Evolutionary conservation across 2,113 vertebrate species (phyloP), one percentile per base, ranked within the genome.

Genomic region (Hippocampus barbouri): DNA sequence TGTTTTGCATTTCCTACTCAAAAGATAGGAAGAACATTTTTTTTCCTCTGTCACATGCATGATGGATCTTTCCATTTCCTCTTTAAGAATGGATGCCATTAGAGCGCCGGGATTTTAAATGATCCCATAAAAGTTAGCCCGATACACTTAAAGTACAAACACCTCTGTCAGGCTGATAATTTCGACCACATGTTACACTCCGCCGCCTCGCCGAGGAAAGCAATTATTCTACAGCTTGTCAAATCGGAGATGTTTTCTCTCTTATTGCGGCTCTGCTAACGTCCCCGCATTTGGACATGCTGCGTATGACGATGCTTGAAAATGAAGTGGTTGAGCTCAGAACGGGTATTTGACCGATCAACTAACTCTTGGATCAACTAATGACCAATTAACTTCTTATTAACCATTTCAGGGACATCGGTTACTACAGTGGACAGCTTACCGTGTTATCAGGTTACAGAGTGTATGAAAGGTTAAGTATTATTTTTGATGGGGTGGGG

Each of bases 151-250:
- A 83, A 88, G 87, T 83, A 91, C 88, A 89, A 90, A 91, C 85
- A 91, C 86, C 86, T 83, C 86, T 89, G 87, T 90, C 91, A 91
- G 85, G 88, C 83, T 72, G 67, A 81, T 93, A 90, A 92, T 90
- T 88, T 79, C 83, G 81, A 84, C 86, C 91, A 91, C 89, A 89
- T 91, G 90, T 87, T 87, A 82, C 89, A 89, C 90, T 92, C 88
- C 86, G 85, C 88, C 75, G 87, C 79, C 84, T 89, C 75, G 86
- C 81, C 70, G 72, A 87, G 87, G 82, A 68, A 87, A 86, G 86
- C 89, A 91, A 92, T 92, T 92, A 91, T 86, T 80, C 89, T 90
- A 38, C 34, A 87, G 87, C 89, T 90, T 89, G 87, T 92, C 89
- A 92, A 87, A 91, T 83, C 75, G 83, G 77, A 87, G 81, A 85